Conservation (phyloP, 1,140 invertebrate species). For the Mactra quadrangularis region DNA sequence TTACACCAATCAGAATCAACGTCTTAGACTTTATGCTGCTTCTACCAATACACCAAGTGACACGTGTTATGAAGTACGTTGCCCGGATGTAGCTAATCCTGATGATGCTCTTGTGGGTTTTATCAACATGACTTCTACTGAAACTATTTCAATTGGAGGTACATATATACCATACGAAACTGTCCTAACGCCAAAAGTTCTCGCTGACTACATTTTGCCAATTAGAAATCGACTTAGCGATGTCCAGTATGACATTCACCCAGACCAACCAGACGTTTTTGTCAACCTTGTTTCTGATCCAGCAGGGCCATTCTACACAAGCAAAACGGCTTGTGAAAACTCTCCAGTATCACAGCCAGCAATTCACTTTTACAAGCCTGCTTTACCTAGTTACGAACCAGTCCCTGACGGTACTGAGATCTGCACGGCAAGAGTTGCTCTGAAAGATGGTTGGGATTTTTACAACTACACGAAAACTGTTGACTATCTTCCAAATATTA, state of each 20-base stretch:
- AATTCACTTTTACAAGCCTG: slow-evolving; percentile 22
- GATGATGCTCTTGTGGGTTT: not conserved
- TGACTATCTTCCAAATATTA: not conserved
- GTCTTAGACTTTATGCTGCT: slow-evolving; percentile 14
- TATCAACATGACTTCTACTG: slow-evolving; percentile 21
- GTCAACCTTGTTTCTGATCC: slow-evolving; percentile 21
- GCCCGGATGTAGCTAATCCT: not conserved
- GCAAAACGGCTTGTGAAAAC: slow-evolving; percentile 1
- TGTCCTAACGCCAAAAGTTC: not conserved
- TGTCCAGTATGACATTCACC: slow-evolving; percentile 11
- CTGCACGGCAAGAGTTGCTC: slow-evolving; percentile 15
- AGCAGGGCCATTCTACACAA: not conserved
- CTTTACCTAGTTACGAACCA: slow-evolving; percentile 12
- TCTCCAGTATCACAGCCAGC: not conserved
- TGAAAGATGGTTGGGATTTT: not conserved
- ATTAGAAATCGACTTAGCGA: not conserved
- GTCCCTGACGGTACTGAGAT: slow-evolving; percentile 16
- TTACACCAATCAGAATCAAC: slow-evolving; percentile 23
- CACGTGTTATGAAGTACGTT: slow-evolving; percentile 38
- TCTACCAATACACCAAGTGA: slow-evolving; percentile 14
- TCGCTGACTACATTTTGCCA: not conserved
- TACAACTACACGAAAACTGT: not conserved
- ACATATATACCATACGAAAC: not conserved
- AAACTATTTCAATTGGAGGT: slow-evolving; percentile 40
- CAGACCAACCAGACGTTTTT: not conserved